Percentiles rank a stretch among this genome's conserved stretches.
These are phyloP conservation scores for Psix sp. DNA, from an alignment of 1,140 invertebrate species.

Conservation along the genomic window DNA sequence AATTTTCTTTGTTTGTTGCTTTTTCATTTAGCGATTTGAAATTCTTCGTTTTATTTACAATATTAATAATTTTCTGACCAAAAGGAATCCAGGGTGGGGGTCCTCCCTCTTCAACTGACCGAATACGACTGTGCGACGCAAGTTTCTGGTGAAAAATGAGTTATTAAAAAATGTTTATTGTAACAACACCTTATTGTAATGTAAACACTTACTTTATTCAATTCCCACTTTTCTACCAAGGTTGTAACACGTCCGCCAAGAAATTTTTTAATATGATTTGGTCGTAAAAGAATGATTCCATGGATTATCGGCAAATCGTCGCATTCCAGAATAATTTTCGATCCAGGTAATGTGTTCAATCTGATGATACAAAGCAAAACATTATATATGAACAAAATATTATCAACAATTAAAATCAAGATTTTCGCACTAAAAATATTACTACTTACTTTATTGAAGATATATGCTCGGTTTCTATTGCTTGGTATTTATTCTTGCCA, in stretches of 20 bases:
- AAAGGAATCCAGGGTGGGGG: constrained; percentile 95
- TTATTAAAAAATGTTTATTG: not conserved
- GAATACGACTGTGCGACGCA: constrained; percentile 82
- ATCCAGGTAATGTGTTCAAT: constrained; percentile 75
- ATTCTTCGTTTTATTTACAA: constrained; percentile 80
- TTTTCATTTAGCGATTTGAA: constrained; percentile 84
- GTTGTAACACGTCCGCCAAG: constrained; percentile 89
- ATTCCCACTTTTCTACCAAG: constrained; percentile 92
- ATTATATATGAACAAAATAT: not conserved
- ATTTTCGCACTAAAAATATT: not conserved
- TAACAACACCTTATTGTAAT: not conserved
- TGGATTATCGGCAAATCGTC: constrained; percentile 77
- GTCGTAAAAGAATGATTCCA: constrained; percentile 84
- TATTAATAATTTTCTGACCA: constrained; percentile 85
- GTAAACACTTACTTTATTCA: constrained; percentile 81
- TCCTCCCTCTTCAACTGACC: constrained; percentile 81
- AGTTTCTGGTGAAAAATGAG: constrained; percentile 79
- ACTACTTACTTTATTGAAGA: constrained; percentile 79
- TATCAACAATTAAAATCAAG: too few relatives aligned
- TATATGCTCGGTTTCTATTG: constrained; percentile 84
- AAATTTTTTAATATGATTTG: constrained; percentile 80
- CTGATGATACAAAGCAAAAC: constrained; percentile 51
- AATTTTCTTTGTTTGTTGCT: constrained; percentile 81
- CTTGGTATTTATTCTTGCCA: constrained; percentile 87
- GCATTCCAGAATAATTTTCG: constrained; percentile 73